phyloP scores from a whole-genome alignment of 2,888 invertebrate species.

The Eupithecia centaureata region DNA sequence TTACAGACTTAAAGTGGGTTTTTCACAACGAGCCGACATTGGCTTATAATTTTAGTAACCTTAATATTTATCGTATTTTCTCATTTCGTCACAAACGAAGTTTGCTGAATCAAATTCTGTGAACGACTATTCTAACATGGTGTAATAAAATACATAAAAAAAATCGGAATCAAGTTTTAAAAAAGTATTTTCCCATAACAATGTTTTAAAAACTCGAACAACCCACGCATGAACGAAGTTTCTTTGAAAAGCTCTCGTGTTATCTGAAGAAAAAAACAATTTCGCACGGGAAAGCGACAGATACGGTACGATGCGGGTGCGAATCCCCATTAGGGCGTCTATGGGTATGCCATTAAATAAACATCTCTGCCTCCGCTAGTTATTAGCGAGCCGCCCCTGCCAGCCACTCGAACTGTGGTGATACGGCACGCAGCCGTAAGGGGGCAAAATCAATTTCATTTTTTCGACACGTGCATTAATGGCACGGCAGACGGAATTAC shows the following conservation, averaged over 20 bases:
- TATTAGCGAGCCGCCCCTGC: constrained; percentile 78
- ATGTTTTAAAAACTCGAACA: not conserved
- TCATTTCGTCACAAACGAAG: not conserved
- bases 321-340: constrained; percentile 78
- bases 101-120: constrained; percentile 5
- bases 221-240: not conserved
- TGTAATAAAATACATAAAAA: not conserved
- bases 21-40: too few species aligned
- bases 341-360: constrained; percentile 82
- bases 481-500: constrained; percentile 67
- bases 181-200: not conserved
- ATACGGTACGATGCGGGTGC: constrained; percentile 47
- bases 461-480: constrained; percentile 80
- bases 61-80: not conserved
- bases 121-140: not conserved
- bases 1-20: too few species aligned
- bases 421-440: constrained; percentile 81
- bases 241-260: constrained; percentile 2
- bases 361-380: constrained; percentile 81
- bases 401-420: constrained; percentile 74
- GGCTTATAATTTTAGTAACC: too few species aligned
- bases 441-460: constrained; percentile 82
- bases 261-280: constrained; percentile 12
- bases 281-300: constrained; percentile 26
- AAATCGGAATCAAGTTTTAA: not conserved